Conservation (phyloP, 2,797 vertebrate species). For the Galaxias olidus region DNA sequence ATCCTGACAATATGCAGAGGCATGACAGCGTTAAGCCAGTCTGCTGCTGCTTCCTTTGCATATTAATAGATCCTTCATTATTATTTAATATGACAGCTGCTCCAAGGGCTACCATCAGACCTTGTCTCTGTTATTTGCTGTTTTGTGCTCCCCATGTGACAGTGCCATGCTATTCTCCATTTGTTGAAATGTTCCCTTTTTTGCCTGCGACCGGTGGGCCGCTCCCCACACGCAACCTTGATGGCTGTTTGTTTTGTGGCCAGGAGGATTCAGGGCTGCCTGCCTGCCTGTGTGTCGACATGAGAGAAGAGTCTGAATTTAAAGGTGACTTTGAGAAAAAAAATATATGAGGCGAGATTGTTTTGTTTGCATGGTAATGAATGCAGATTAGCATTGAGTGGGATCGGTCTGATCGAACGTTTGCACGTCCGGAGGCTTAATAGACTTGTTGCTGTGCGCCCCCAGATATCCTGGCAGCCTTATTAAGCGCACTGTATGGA, state of each 20-base stretch:
- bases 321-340: slow-evolving; percentile 83
- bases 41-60: slow-evolving; percentile 86
- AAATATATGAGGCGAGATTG: slow-evolving; percentile 72
- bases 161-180: slow-evolving; percentile 76
- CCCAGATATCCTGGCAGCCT: slow-evolving; percentile 46
- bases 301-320: slow-evolving; percentile 66
- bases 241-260: slow-evolving; percentile 55
- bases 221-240: slow-evolving; percentile 45
- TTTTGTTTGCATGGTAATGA: slow-evolving; percentile 81
- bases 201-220: slow-evolving; percentile 40
- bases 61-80: slow-evolving; percentile 91
- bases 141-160: slow-evolving; percentile 81
- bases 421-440: slow-evolving; percentile 67
- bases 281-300: slow-evolving; percentile 6
- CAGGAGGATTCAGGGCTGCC: neutral
- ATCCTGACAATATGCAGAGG: slow-evolving; percentile 88
- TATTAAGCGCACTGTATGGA: slow-evolving; percentile 45
- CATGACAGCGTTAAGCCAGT: slow-evolving; percentile 88
- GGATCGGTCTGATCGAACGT: slow-evolving; percentile 66
- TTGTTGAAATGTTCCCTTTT: slow-evolving; percentile 63
- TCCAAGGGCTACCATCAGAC: slow-evolving; percentile 85
- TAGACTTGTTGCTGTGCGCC: slow-evolving; percentile 65
- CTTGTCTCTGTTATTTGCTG: slow-evolving; percentile 84
- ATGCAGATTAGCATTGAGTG: slow-evolving; percentile 74
- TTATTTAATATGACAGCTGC: slow-evolving; percentile 91